phyloP scores from a whole-genome alignment of 2,797 vertebrate species.

The Cephalopachus bancanus region DNA sequence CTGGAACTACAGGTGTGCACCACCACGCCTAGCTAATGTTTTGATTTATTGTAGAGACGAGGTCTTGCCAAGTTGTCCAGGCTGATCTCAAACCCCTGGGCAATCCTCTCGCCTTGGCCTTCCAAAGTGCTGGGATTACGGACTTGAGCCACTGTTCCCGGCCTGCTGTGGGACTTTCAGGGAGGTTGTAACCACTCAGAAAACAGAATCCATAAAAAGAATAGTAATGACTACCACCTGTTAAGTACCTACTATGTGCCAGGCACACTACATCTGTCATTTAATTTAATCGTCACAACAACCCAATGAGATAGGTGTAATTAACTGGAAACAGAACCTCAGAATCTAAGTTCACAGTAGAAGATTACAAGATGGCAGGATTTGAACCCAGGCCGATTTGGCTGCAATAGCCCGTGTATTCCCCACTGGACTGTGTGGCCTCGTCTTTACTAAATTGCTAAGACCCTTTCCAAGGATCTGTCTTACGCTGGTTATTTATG shows the following conservation, averaged over 20 bases:
- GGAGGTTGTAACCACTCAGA: background rate
- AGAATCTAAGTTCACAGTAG: background rate
- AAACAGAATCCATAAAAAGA: background rate
- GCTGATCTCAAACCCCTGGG: too few relatives aligned
- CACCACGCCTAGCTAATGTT: too few relatives aligned
- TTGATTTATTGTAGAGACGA: too few relatives aligned
- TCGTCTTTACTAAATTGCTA: background rate
- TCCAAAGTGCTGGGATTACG: too few relatives aligned
- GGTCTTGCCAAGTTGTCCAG: too few relatives aligned
- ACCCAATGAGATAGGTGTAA: background rate
- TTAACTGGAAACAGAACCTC: background rate
- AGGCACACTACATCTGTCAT: background rate
- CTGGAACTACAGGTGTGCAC: too few relatives aligned
- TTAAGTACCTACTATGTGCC: background rate
- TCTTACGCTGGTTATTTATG: conserved; percentile 8
- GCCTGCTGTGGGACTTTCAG: background rate
- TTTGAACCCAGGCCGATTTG: background rate
- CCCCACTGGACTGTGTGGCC: background rate
- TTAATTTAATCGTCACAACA: background rate
- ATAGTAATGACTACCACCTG: background rate
- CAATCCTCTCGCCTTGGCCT: too few relatives aligned
- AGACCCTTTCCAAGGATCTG: background rate
- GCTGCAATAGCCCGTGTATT: background rate
- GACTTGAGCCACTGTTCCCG: too few relatives aligned
- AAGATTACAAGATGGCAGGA: background rate